Percentiles rank a stretch among this genome's conserved stretches.
These are phyloP conservation scores for Peribatodes rhomboidaria DNA, from an alignment of 2,888 invertebrate genomes.

Conservation along the genomic window DNA sequence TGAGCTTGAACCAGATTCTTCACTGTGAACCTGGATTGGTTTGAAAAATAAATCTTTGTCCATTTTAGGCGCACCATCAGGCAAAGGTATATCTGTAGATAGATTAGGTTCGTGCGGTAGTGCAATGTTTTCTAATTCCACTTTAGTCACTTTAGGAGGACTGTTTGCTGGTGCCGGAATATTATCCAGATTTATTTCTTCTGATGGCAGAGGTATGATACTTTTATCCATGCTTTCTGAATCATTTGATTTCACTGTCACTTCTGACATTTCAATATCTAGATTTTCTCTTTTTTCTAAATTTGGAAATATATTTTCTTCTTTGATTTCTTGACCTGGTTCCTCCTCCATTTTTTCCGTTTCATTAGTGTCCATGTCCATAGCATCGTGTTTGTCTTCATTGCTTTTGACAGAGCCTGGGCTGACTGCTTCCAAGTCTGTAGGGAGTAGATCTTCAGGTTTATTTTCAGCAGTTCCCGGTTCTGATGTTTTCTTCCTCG, in stretches of 20 bases:
- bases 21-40: constrained; percentile 65
- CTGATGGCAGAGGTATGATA: constrained; percentile 65
- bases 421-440: constrained; percentile 93
- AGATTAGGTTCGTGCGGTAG: constrained; percentile 66
- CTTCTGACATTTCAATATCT: constrained; percentile 77
- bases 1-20: constrained; percentile 77
- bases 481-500: constrained; percentile 87
- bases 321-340: constrained; percentile 55
- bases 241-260: constrained; percentile 65
- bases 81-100: constrained; percentile 66
- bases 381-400: constrained; percentile 70
- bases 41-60: constrained; percentile 71
- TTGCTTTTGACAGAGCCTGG: constrained; percentile 91
- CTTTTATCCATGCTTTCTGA: constrained; percentile 64
- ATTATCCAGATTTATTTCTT: constrained; percentile 72
- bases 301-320: constrained; percentile 44
- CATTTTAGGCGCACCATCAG: constrained; percentile 61
- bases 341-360: constrained; percentile 62
- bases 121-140: constrained; percentile 72
- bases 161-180: constrained; percentile 39
- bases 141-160: constrained; percentile 79
- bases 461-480: constrained; percentile 71
- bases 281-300: constrained; percentile 8
- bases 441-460: constrained; percentile 88
- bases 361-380: constrained; percentile 67